Base-by-base conservation (phyloP, 2,888 invertebrate species). In the Heliconius hortense region DNA sequence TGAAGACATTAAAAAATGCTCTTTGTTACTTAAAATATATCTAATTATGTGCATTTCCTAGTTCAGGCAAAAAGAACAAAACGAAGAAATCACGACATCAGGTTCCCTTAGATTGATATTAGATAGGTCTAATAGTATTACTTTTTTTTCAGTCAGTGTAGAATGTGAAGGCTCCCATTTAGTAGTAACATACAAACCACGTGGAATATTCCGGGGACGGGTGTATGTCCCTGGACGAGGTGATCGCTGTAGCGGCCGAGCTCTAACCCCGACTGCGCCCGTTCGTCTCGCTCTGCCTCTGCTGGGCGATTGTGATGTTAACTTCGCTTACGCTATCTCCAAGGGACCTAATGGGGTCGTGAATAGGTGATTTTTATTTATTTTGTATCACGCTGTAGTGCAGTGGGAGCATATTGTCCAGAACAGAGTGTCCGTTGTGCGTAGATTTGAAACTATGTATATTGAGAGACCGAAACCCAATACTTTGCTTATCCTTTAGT, bases 151-250 rank as follows among this genome's bases (percentile, higher is more conserved):
- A 98, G 98, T 98, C 80, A 95, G 95, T 77, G 97, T 98, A 1
- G 95, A 96, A 68, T 98, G 98, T 86, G 95, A 95, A n/a, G 95
- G 95, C 53, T 91, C 95, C 5, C 95, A 95, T 78, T 95, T 98
- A 95, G 89, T 95, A 43, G 95, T 98, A 74, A 95, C 94, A 53
- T 96, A 96, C 80, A 89, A 90, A 13, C 96, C 96, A 7, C 95
- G 95, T 76, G 93, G 95, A 18, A 86, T 88, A 84, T 96, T 96
- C 87, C 91, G 92, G 21, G 98, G 98, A 0, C 95, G 97, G 73
- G 93, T 98, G 80, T 98, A 98, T 86, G 97, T 97, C 76, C 96
- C 96, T 80, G 97, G 97, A 21, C 96, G 96, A 84, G 96, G 97
- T 0, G 96, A 96, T 81, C 89, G 93, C 11, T 98, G 98, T 87